Base-by-base conservation (phyloP, 2,797 vertebrate species). In the Leuciscus waleckii region DNA sequence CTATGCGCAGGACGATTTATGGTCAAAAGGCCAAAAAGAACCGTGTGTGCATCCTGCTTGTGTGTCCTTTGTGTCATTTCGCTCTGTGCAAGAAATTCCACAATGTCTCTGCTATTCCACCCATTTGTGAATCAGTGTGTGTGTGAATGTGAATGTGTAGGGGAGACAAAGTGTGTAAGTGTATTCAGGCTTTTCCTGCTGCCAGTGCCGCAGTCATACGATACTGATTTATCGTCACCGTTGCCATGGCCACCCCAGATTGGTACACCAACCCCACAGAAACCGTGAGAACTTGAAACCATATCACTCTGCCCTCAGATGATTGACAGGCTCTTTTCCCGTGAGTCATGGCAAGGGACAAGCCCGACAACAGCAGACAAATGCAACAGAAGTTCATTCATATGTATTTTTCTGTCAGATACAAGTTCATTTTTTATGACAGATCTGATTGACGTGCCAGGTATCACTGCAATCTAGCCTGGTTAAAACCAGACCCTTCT, bases 181-280 rank as follows among this genome's bases (percentile, higher is more conserved):
- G 83, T 84, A 68, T 85, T 79, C 82, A 88, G 75, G 70, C 74
- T 88, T 86, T 88, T 89, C 85, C 88, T 89, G 79, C 82, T 80
- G 81, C 86, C 86, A 79, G 13, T 84, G 79, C 81, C n/a, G 80
- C 70, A 80, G 84, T 82, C 81, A 86, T 83, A 78, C 39, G 43
- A 86, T 84, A 86, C 86, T 80, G 84, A 89, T 85, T 76, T 76
- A 86, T 86, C 85, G 41, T 80, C 75, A 73, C 37, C 29, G 74
- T 87, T 84, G 56, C 84, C 82, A 89, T 56, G 26, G 81, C n/a
- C 79, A 86, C 83, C 23, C 54, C 80, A 71, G 74, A 76, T 70
- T 87, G 69, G 49, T 75, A 80, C n/a, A 49, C 78, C 80, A 73
- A 87, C 79, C 87, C 58, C 81, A 82, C 73, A 58, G 77, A 87